Conservation (phyloP, 2,113 vertebrate species). For the Planiliza haematocheilus region DNA sequence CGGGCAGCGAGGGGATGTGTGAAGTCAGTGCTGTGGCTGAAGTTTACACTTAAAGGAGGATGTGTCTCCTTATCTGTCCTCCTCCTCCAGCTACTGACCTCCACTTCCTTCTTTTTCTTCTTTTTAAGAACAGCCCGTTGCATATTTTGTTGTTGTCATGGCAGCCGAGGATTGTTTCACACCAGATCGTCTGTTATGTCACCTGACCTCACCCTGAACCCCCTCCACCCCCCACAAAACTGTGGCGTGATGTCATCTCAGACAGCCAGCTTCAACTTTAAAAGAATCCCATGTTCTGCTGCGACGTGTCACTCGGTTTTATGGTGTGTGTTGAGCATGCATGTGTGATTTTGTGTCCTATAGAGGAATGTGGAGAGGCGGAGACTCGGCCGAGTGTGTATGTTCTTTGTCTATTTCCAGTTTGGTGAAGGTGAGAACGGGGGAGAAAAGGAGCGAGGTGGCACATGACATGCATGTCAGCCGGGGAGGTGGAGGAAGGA, state of each 20-base stretch:
- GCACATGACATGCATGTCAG: slow-evolving; percentile 63
- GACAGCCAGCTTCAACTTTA: slow-evolving; percentile 40
- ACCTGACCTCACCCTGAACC: slow-evolving; percentile 77
- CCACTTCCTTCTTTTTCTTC: slow-evolving; percentile 31
- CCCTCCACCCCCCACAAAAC: slow-evolving; percentile 25
- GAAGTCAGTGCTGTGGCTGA: slow-evolving; percentile 4
- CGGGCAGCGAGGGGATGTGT: slow-evolving; percentile 4
- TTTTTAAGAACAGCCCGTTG: too few relatives aligned
- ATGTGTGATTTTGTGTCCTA: background rate
- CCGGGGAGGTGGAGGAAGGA: slow-evolving; percentile 11
- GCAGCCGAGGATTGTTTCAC: slow-evolving; percentile 66
- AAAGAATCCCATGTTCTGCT: slow-evolving; percentile 2
- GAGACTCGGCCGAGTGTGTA: slow-evolving; percentile 20
- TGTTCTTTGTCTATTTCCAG: slow-evolving; percentile 6
- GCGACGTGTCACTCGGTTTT: slow-evolving; percentile 10
- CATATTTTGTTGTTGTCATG: slow-evolving; percentile 70
- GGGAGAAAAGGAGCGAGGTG: slow-evolving; percentile 22
- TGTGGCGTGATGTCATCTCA: slow-evolving; percentile 56
- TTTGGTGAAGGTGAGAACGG: slow-evolving; percentile 32
- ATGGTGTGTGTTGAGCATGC: background rate
- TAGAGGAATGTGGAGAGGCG: slow-evolving; percentile 24
- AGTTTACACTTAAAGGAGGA: slow-evolving; percentile 48
- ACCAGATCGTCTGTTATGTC: slow-evolving; percentile 75
- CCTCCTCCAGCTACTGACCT: slow-evolving; percentile 53
- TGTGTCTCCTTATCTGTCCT: slow-evolving; percentile 58